Percentiles rank a stretch among this genome's conserved stretches.
Conservation (phyloP, 2,888 invertebrate genomes). For the Gryllus longicercus region DNA sequence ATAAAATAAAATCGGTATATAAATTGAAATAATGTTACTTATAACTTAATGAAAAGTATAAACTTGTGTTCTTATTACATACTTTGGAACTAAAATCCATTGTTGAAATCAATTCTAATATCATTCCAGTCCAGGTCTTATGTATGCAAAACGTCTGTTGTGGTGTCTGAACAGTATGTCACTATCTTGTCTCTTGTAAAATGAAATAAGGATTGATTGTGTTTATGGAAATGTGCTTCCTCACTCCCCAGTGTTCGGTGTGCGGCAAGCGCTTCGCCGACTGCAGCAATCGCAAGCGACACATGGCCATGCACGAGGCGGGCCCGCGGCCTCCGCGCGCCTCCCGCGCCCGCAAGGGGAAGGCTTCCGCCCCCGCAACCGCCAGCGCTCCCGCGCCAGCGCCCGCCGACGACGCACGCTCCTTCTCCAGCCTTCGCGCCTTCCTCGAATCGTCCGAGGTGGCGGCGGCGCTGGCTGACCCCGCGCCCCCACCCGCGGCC, state of each 20-base stretch:
- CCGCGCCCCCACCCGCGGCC: background rate
- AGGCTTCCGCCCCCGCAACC: background rate
- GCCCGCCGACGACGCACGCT: slow-evolving; percentile 17
- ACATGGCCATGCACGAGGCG: slow-evolving; percentile 31
- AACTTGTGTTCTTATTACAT: too few relatives aligned
- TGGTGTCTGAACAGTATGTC: too few relatives aligned
- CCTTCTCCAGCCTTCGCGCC: slow-evolving; percentile 25
- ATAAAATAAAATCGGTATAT: too few relatives aligned
- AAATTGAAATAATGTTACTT: too few relatives aligned
- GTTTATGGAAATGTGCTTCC: too few relatives aligned
- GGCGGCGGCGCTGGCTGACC: slow-evolving; percentile 22
- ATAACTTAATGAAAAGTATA: too few relatives aligned
- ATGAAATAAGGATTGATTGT: too few relatives aligned
- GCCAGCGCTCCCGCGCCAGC: background rate
- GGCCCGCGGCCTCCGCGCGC: slow-evolving; percentile 2
- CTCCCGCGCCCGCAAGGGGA: background rate
- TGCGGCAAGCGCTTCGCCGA: slow-evolving; percentile 37
- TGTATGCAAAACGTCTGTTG: too few relatives aligned
- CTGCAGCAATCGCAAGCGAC: slow-evolving; percentile 38
- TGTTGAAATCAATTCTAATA: too few relatives aligned
- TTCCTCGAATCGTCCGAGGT: slow-evolving; percentile 31
- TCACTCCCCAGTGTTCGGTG: slow-evolving; percentile 33
- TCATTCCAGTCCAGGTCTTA: too few relatives aligned
- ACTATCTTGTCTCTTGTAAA: too few relatives aligned
- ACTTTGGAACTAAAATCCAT: too few relatives aligned